A percentile compares a stretch with the other conserved stretches of the same genome.
phyloP scores from a whole-genome alignment of 2,113 vertebrate species.

The Apteryx owenii region DNA sequence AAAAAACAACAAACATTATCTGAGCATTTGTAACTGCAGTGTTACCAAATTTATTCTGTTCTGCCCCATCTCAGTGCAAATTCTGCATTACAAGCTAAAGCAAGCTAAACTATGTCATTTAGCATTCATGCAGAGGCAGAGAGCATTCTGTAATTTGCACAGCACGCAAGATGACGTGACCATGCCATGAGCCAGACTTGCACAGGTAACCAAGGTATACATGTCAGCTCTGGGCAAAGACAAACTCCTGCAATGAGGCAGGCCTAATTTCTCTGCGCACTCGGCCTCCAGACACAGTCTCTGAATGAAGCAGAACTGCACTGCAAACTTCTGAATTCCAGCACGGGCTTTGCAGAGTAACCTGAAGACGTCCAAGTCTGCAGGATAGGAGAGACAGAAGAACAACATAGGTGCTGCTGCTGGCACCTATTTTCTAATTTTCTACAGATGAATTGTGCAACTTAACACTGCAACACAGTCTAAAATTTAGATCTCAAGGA shows the following conservation, averaged over 20 bases:
- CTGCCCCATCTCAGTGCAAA: neutral
- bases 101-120: neutral
- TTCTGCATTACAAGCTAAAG: neutral
- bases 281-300: neutral
- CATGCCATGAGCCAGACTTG: neutral
- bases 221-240: neutral
- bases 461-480: neutral
- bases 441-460: neutral
- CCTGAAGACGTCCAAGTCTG: neutral
- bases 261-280: neutral
- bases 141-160: accelerated
- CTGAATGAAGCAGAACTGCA: neutral
- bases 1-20: accelerated
- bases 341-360: neutral
- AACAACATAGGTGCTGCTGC: neutral
- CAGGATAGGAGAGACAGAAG: neutral
- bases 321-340: neutral
- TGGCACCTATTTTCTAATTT: neutral
- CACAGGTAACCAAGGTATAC: accelerated
- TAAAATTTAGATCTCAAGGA: neutral
- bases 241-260: neutral
- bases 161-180: neutral
- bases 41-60: neutral
- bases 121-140: neutral
- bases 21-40: neutral